Base-by-base conservation (phyloP, 2,888 invertebrate species). In the Notocelia uddmanniana region DNA sequence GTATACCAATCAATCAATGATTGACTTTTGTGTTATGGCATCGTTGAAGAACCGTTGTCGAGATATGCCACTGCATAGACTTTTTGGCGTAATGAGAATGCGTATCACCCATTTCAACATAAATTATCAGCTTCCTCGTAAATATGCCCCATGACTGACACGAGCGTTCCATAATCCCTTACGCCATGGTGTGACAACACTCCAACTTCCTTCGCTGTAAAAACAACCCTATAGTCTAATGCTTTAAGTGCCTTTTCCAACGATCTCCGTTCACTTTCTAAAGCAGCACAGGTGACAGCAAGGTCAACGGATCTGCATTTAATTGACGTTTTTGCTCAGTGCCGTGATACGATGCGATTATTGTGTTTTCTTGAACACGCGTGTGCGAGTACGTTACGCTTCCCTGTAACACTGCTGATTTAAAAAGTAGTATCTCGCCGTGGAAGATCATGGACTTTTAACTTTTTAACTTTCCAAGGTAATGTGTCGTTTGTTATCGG, bases 271-370 rank as follows among this genome's bases (percentile, higher is more conserved):
- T 73, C 66, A 57, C 73, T 68, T 66, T 71, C 70, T 71, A 69
- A 69, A 68, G 68, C 37, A 26, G 9, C 19, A 52, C 70, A 71
- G 59, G 70, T 71, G 70, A 70, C 72, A 58, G 72, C 81, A 81
- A 83, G 84, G 83, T 79, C 81, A 76, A 52, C 62, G 68, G 73
- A 81, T 82, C 81, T 78, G 74, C 80, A 80, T 80, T 77, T 78
- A 80, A 81, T 83, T 79, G 79, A 70, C 45, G 68, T 81, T 82
- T 82, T 79, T 78, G 74, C 60, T 19, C 57, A 55, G 62, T 76
- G 76, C 71, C 79, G 76, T 82, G 80, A 67, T 76, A 77, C 54
- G 23, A 26, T 21, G 73, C 67, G 73, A 79, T 81, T 79, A 78
- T 73, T 58, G 73, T 78, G 52, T 72, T 64, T 64, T 37, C 23